Conservation (phyloP, 2,113 vertebrate genomes). For the Circaetus gallicus region DNA sequence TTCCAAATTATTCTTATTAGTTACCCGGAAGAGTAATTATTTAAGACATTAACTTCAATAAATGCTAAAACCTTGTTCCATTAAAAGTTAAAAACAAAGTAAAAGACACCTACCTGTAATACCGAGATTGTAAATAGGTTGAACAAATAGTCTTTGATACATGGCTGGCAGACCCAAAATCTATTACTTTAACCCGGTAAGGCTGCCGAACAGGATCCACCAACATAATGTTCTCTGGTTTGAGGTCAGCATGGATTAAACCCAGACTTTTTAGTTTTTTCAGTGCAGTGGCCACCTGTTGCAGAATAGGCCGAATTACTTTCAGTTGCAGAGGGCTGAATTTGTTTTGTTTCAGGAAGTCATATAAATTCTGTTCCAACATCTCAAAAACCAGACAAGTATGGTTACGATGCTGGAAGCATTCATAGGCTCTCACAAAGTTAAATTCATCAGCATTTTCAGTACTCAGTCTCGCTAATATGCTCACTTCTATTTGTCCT, state of each 20-base stretch:
- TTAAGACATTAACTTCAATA: not conserved
- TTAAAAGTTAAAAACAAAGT: not conserved
- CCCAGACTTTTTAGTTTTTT: conserved; percentile 97
- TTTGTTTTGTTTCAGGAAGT: conserved; percentile 99
- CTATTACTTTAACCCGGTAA: conserved; percentile 98
- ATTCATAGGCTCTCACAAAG: conserved; percentile 95
- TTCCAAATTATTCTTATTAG: not conserved
- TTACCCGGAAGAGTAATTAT: not conserved
- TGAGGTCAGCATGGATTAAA: conserved; percentile 98
- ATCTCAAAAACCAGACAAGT: conserved; percentile 99
- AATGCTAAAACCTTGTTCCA: not conserved
- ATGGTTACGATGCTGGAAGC: conserved; percentile 97
- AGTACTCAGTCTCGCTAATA: conserved; percentile 92
- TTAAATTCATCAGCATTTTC: conserved; percentile 98
- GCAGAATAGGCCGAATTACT: conserved; percentile 96
- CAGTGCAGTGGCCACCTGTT: conserved; percentile 97
- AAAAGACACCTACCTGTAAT: conserved; percentile 89
- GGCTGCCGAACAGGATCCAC: conserved; percentile 97
- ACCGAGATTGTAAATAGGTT: conserved; percentile 97
- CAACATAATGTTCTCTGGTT: conserved; percentile 99
- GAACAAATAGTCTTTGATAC: conserved; percentile 99
- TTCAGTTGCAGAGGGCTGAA: conserved; percentile 97
- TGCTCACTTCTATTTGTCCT: conserved; percentile 97
- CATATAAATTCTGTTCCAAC: conserved; percentile 98
- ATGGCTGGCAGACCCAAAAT: conserved; percentile 98